Evolutionary conservation across 1,140 invertebrate species (phyloP).

Genomic region (Drosophila sturtevanti): DNA sequence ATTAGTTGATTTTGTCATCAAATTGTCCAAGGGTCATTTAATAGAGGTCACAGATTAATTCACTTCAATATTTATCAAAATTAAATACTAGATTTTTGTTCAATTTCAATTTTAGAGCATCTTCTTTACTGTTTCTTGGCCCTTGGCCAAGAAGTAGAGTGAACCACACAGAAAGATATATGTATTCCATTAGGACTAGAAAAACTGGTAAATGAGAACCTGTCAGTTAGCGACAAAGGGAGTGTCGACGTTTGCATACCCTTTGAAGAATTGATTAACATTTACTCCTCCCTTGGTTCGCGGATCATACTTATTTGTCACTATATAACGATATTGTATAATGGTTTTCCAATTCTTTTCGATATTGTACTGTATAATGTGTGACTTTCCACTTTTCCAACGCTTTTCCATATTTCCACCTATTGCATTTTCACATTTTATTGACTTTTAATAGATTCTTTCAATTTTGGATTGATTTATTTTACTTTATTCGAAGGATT

Average conservation of each 20-base stretch:
- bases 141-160: background rate
- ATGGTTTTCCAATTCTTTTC: too few relatives aligned
- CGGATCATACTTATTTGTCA: too few relatives aligned
- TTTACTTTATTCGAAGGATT: too few relatives aligned
- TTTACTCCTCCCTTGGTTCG: background rate
- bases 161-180: background rate
- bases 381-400: too few relatives aligned
- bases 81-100: background rate
- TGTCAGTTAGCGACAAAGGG: background rate
- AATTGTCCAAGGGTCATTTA: slow-evolving; percentile 4
- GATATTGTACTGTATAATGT: too few relatives aligned
- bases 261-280: background rate
- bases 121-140: too few relatives aligned
- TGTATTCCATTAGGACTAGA: background rate
- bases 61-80: background rate
- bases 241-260: background rate
- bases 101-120: background rate
- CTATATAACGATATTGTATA: too few relatives aligned
- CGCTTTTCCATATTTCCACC: too few relatives aligned
- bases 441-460: too few relatives aligned
- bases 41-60: background rate
- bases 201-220: background rate
- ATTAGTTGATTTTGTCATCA: slow-evolving; percentile 6
- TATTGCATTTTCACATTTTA: too few relatives aligned
- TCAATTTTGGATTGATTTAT: too few relatives aligned